Conservation (phyloP, 2,113 vertebrate genomes). For the Rafetus swinhoei region DNA sequence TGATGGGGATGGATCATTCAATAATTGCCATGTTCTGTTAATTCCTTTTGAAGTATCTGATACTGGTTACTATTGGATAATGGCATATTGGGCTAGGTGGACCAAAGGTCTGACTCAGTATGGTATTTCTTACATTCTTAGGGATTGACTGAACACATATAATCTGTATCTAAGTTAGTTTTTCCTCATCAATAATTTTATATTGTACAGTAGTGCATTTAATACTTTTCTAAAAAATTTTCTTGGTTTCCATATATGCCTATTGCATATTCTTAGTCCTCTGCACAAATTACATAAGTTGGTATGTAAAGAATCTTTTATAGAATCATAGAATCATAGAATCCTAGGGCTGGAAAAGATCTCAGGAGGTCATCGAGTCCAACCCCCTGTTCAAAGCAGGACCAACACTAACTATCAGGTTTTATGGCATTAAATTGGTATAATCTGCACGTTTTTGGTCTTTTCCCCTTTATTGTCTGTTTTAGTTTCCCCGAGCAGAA, state of each 20-base stretch:
- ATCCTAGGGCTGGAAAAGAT: no score
- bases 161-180: conserved; percentile 29
- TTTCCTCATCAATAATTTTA: conserved; percentile 37
- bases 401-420: not conserved
- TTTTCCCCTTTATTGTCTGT: conserved; percentile 9
- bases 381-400: no score
- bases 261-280: not conserved
- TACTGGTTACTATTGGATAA: no score
- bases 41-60: no score
- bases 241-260: conserved; percentile 1
- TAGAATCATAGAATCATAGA: no score
- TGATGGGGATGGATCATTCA: no score
- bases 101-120: no score
- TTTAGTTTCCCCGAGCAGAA: not conserved
- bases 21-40: no score
- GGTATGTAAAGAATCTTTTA: not conserved
- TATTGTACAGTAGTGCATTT: conserved; percentile 19
- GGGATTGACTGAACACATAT: not conserved
- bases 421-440: not conserved
- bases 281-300: not conserved
- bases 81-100: no score
- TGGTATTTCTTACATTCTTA: no score
- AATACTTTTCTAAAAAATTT: not conserved
- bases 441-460: not conserved
- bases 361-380: no score